phyloP scores from a whole-genome alignment of 2,113 vertebrate species.

The Odobenus rosmarus region DNA sequence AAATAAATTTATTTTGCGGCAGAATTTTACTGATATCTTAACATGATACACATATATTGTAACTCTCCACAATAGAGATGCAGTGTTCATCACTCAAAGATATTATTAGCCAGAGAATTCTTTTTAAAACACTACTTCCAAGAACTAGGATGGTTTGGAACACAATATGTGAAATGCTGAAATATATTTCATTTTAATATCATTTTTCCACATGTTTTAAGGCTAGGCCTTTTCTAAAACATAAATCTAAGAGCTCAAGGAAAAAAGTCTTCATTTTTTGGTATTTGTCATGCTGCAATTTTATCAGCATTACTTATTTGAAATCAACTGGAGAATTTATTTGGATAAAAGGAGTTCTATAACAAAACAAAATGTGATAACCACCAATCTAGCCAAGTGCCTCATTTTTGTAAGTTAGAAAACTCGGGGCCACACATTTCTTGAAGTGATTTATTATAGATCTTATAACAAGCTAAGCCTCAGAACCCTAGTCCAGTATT shows the following conservation, averaged over 20 bases:
- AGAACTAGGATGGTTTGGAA: background rate
- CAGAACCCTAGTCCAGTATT: background rate
- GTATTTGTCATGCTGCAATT: constrained; percentile 5
- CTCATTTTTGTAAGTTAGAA: constrained; percentile 41
- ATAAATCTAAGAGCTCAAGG: constrained; percentile 29
- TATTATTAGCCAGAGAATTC: background rate
- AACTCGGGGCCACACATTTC: background rate
- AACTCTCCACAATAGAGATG: background rate
- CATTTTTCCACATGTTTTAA: constrained; percentile 30
- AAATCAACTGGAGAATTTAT: constrained; percentile 41
- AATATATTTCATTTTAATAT: constrained; percentile 31
- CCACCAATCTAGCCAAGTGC: background rate
- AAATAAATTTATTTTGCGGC: background rate
- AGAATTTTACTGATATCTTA: background rate
- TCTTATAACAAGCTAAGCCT: background rate
- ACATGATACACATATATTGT: background rate
- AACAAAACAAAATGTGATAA: constrained; percentile 42
- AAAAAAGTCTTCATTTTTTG: background rate
- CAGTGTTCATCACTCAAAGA: background rate
- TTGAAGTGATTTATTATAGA: constrained; percentile 40
- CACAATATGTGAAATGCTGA: constrained; percentile 24
- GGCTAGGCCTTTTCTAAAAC: background rate
- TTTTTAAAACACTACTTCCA: constrained; percentile 27
- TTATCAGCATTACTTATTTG: constrained; percentile 37
- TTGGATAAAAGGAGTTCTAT: background rate